These are phyloP conservation scores for Corythaeola cristata DNA, from an alignment of 2,113 vertebrate genomes.

Conservation along the genomic window DNA sequence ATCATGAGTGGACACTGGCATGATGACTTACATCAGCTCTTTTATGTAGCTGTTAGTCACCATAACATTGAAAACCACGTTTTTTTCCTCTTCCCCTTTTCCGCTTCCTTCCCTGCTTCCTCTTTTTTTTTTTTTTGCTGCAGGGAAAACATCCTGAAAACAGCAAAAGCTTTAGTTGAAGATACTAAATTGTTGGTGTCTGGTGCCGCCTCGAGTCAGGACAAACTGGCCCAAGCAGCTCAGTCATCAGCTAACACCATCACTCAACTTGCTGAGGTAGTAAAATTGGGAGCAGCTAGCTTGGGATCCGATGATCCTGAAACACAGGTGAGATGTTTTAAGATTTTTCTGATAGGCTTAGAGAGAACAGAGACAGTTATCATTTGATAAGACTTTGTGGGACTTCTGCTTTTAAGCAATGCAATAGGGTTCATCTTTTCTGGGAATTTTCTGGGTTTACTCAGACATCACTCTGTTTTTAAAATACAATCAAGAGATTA, in stretches of 20 bases:
- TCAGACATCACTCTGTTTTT: background rate
- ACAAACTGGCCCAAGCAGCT: conserved; percentile 94
- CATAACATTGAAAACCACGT: background rate
- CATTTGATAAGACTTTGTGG: background rate
- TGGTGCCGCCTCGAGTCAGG: conserved; percentile 94
- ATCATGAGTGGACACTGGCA: background rate
- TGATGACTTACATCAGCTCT: background rate
- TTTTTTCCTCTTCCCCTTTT: background rate
- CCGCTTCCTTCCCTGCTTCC: background rate
- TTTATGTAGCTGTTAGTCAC: background rate
- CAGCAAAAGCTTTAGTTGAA: conserved; percentile 96
- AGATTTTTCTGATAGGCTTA: background rate
- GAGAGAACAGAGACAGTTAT: background rate
- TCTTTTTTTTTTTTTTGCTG: background rate
- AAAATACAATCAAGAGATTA: background rate
- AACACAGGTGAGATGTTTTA: conserved; percentile 84
- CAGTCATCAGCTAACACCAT: conserved; percentile 97
- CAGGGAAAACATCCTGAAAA: conserved; percentile 98
- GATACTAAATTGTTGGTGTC: conserved; percentile 97
- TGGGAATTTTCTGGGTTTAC: background rate
- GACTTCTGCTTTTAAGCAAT: background rate
- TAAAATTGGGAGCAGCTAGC: conserved; percentile 94
- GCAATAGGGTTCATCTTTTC: background rate
- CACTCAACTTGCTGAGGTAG: conserved; percentile 95
- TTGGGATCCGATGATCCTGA: conserved; percentile 94